Percentiles rank a stretch among this genome's conserved stretches.
These are phyloP conservation scores for Synergus gifuensis DNA, from an alignment of 2,888 invertebrate genomes.

Conservation along the genomic window DNA sequence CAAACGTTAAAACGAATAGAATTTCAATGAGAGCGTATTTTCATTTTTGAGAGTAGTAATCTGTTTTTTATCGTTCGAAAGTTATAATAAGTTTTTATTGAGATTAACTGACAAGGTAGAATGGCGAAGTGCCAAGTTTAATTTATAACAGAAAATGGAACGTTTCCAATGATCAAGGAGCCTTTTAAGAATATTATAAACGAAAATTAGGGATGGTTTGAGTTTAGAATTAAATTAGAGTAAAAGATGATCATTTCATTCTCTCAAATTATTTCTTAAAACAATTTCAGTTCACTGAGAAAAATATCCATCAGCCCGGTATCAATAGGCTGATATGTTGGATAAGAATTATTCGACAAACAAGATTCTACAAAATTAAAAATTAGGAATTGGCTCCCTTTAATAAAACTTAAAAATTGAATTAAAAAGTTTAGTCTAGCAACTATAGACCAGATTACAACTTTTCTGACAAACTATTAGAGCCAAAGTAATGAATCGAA, in stretches of 20 bases:
- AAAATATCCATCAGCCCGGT: neutral
- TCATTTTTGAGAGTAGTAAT: no score
- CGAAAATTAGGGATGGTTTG: neutral
- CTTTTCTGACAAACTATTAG: neutral
- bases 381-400: no score
- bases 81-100: slow-evolving; percentile 9
- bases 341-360: no score
- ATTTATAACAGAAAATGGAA: neutral
- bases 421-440: no score
- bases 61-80: neutral
- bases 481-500: neutral
- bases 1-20: no score
- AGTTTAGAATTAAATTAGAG: neutral
- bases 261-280: neutral
- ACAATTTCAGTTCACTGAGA: neutral
- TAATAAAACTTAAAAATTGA: neutral
- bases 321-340: no score
- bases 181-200: neutral
- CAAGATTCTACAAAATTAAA: no score
- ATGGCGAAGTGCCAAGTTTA: slow-evolving; percentile 29
- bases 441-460: neutral
- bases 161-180: neutral
- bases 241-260: neutral
- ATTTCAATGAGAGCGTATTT: no score
- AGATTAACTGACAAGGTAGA: slow-evolving; percentile 6